Base-by-base conservation (phyloP, 2,888 invertebrate species). In the Tetranychus piercei region DNA sequence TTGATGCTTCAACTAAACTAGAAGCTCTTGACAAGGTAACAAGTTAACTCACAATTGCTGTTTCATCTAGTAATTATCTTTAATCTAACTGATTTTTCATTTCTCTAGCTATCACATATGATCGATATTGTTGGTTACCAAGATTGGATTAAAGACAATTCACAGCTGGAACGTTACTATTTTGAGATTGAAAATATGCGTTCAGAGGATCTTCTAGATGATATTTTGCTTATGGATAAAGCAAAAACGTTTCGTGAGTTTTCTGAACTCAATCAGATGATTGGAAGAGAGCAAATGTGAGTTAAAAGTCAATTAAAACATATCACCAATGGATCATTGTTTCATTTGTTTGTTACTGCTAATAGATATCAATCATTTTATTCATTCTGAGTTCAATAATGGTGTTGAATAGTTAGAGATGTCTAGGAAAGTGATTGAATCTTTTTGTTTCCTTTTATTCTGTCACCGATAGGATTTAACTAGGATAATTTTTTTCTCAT, bases 231-330 rank as follows among this genome's bases (percentile, higher is more conserved):
- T 6, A 69, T 69, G 69, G 69, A 69, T 69, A 20, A 23, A 9
- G 69, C 69, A 9, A 69, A 69, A 22, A 69, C 69, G 3, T 69
- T 69, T 11, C 69, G 69, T 23, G 69, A 69, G 4, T 69, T 69
- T 69, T 23, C 22, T 11, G 23, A 69, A 69, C n/a, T 69, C 9
- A 20, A 69, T 20, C 69, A 69, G n/a, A 22, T 69, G n/a, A 69
- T 20, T 69, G 69, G 22, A 23, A 4, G 69, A 23, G 69, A 69
- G 9, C 20, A 20, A 69, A 69, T 23, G 69, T 69, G n/a, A 69
- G 55, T 55, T 34, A 4, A 34, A 34, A 34, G 34, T 34, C 34
- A 34, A 34, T 34, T 34, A 34, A 34, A 34, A 34, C 34, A 34
- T 5, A 34, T 34, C 34, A 34, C 34, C 34, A 34, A 34, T 34